Base-by-base conservation (phyloP, 2,888 invertebrate genomes). In the Cephus pygmeus region DNA sequence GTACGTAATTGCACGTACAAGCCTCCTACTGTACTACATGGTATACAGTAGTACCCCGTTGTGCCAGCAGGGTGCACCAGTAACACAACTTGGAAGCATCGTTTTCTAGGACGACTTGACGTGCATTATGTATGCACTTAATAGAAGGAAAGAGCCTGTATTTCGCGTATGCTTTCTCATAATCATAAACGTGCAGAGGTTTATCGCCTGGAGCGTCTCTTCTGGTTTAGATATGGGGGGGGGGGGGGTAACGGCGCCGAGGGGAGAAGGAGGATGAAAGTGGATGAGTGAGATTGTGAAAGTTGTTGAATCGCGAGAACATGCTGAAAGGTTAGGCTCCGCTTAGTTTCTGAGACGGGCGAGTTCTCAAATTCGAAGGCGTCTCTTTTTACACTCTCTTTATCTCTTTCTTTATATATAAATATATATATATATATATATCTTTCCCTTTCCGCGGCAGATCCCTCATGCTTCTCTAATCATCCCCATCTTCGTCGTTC, bases 351-450 rank as follows among this genome's bases (percentile, higher is more conserved):
- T 56, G 77, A 81, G 80, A 81, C 76, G 56, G 73, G 34, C 71
- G 75, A 69, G 77, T 75, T 35, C 69, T 76, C 69, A 36, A 69
- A 69, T 76, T 34, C 69, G 69, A 69, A n/a, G 11, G 15, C 35
- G 36, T 79, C 79, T 83, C 79, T 76, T 69, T 77, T 33, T 77
- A 76, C 79, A 76, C 77, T 74, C 75, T 79, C 77, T 71, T 33
- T 12, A 4, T 35, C 79, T 77, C 77, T 74, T 74, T 79, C 77
- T 71, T 33, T 12, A 4, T 35, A 12, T 12, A 3, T 34, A 34
- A 1, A 34, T 11, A 11, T 35, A 35, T 3, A 35, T 12, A 12
- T 35, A 35, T 35, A 35, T 3, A 3, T 12, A 35, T 35, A 12
- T 78, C 76, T 73, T 36, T 71, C 73, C 31, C 36, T 40, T 33